Base-by-base conservation (phyloP, 2,797 vertebrate genomes). In the Pipistrellus pygmaeus region DNA sequence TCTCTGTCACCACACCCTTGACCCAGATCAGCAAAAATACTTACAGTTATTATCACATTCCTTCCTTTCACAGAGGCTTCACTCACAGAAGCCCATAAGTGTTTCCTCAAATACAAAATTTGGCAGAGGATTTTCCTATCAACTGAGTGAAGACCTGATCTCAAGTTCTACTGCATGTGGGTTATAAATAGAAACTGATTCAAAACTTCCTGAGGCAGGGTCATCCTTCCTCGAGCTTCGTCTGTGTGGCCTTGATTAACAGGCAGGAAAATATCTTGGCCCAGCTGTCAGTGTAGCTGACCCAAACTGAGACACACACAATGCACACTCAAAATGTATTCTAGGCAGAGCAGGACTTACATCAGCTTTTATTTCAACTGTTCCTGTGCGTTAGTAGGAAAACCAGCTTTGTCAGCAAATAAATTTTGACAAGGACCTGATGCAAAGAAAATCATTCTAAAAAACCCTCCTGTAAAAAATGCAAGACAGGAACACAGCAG, bases 201-300 rank as follows among this genome's bases (percentile, higher is more conserved):
- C 95, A 94, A 95, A 97, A 95, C 97, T 98, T 97, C 97, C 97
- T 97, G 97, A 98, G 95, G 78, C 89, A 88, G 94, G 97, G 93
- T 97, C 97, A 97, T 97, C 97, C 97, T 98, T 97, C 98, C 97
- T 95, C 76, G 6, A 4, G 4, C 80, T 75, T n/a, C 87, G 78
- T 88, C 96, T 97, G 96, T 68, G 83, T 35, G 84, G 96, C 35
- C 95, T 85, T 87, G 97, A 98, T 97, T 96, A 98, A 82, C 85
- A 92, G 88, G 78, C 96, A 98, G 97, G 97, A 98, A 98, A 96
- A 96, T 75, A 86, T 84, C 95, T 71, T 89, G 66, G 94, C 91
- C 95, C n/a, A n/a, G 87, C 77, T 73, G 94, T 88, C 66, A 51
- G 68, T 15, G 75, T 57, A 84, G 93, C 94, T 97, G 93, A 96